These are phyloP conservation scores for Eupeodes luniger DNA, from an alignment of 2,888 invertebrate genomes.

Conservation along the genomic window DNA sequence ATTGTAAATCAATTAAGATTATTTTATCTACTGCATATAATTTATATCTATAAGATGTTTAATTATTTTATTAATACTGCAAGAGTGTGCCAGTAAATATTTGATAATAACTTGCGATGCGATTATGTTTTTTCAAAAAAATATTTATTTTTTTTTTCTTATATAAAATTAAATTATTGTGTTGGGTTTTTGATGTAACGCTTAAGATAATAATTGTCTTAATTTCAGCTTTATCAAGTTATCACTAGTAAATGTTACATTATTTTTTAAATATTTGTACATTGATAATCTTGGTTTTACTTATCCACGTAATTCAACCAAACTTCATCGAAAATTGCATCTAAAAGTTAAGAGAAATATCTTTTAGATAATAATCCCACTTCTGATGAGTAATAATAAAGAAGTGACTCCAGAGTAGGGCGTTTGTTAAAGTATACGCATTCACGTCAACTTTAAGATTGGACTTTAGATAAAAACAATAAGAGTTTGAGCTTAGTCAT, in stretches of 20 bases:
- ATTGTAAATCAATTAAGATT: constrained; percentile 23
- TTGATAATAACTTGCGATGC: constrained; percentile 2
- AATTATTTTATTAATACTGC: not conserved
- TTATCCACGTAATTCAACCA: too few relatives aligned
- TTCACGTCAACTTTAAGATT: too few relatives aligned
- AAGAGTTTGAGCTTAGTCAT: too few relatives aligned
- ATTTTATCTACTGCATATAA: not conserved
- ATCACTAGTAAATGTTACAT: not conserved
- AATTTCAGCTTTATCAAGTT: not conserved
- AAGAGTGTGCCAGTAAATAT: constrained; percentile 14
- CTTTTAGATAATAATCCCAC: too few relatives aligned
- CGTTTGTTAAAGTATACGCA: too few relatives aligned
- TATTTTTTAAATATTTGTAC: too few relatives aligned
- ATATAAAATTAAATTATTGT: not conserved
- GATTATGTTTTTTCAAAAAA: not conserved
- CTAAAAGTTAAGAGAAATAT: too few relatives aligned
- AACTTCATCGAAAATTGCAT: too few relatives aligned
- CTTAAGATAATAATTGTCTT: not conserved
- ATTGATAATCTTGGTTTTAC: too few relatives aligned
- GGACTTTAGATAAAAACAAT: too few relatives aligned
- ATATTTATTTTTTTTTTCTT: not conserved
- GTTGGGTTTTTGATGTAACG: not conserved
- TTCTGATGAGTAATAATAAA: too few relatives aligned
- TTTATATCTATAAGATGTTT: not conserved
- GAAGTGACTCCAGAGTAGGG: too few relatives aligned